A percentile compares a stretch with the other conserved stretches of the same genome.
Conservation (phyloP, 2,113 vertebrate genomes). For the Lamprologus sp. region DNA sequence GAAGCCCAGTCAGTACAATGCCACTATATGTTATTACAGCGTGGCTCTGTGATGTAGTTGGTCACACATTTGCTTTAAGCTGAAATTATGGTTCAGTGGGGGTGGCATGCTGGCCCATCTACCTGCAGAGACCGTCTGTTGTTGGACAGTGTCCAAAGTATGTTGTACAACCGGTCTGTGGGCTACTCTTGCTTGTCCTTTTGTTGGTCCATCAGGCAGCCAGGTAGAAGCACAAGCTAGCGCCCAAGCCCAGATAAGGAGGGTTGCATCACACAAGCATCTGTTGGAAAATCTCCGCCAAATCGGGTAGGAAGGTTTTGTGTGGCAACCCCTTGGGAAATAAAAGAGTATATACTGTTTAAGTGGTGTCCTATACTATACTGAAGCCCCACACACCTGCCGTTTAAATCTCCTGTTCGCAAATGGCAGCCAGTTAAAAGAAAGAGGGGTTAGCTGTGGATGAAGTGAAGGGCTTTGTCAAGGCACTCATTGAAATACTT, state of each 20-base stretch:
- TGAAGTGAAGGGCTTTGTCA: neutral
- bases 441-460: neutral
- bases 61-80: neutral
- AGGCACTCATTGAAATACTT: neutral
- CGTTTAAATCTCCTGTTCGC: neutral
- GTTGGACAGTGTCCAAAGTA: neutral
- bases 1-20: neutral
- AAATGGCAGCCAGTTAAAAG: neutral
- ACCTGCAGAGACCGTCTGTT: neutral
- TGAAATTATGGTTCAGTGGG: neutral
- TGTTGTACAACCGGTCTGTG: neutral
- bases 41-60: neutral
- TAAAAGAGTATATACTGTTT: neutral
- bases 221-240: neutral
- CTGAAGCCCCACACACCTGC: neutral
- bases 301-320: neutral
- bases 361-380: neutral
- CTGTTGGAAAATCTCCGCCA: neutral
- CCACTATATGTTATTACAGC: neutral
- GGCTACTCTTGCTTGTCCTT: neutral
- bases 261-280: neutral
- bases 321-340: neutral
- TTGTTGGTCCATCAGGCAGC: neutral
- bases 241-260: neutral
- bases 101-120: neutral